Evolutionary conservation across 23 tunicate genomes (phyloP).

Genomic region (Trididemnum nubilum): DNA sequence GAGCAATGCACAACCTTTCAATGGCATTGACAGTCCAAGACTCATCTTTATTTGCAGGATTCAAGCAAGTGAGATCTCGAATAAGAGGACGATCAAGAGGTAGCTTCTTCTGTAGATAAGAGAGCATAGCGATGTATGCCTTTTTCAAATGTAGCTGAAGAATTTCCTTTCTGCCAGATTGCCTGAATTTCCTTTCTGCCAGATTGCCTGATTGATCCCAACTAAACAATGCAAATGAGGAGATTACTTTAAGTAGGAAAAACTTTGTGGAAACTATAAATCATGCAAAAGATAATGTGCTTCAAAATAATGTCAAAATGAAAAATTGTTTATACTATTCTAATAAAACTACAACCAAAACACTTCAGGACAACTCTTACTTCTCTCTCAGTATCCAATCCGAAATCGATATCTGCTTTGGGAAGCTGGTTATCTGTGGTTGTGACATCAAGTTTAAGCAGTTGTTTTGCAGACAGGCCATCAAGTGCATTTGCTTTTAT

Average conservation of each 20-base stretch:
- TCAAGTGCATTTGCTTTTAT: slow-evolving; percentile 20
- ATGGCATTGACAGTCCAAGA: slow-evolving; percentile 14
- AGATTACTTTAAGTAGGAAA: neutral
- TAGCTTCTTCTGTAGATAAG: neutral
- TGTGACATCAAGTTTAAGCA: slow-evolving; percentile 19
- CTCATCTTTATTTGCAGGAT: slow-evolving; percentile 13
- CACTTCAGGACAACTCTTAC: neutral
- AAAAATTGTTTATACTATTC: neutral
- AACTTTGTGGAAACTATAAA: neutral
- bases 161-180: neutral
- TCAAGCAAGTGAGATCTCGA: neutral
- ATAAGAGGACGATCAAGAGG: slow-evolving; percentile 12
- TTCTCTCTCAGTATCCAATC: slow-evolving; percentile 15
- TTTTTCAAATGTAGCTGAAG: slow-evolving; percentile 8
- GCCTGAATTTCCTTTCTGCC: slow-evolving; percentile 9
- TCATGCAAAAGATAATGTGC: neutral
- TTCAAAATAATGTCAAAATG: neutral
- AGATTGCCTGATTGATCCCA: slow-evolving; percentile 5
- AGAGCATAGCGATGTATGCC: neutral
- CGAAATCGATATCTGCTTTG: slow-evolving; percentile 7
- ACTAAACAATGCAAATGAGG: neutral
- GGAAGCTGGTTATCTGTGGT: slow-evolving; percentile 1
- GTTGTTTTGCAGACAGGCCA: slow-evolving; percentile 8
- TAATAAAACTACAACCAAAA: neutral
- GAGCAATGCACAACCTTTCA: slow-evolving; percentile 18